phyloP scores from a whole-genome alignment of 2,797 vertebrate species.

The Tamandua tetradactyla region DNA sequence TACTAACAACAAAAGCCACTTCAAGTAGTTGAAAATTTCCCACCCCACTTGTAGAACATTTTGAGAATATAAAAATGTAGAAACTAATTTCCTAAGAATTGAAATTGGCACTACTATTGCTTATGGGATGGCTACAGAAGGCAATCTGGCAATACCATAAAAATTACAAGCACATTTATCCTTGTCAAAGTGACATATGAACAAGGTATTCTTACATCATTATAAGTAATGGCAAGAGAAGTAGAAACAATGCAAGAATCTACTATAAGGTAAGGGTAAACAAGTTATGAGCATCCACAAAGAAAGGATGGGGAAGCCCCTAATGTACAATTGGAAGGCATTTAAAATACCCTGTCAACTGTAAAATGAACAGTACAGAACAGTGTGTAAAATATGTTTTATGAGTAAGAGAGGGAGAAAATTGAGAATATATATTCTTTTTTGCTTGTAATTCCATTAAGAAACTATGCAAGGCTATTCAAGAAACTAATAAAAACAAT shows the following conservation, averaged over 20 bases:
- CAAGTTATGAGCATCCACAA: not conserved
- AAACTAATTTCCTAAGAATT: slow-evolving; percentile 41
- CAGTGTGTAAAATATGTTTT: not conserved
- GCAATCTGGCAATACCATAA: not conserved
- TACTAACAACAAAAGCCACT: slow-evolving; percentile 29
- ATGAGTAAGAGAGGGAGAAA: slow-evolving; percentile 19
- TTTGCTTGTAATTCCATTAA: slow-evolving; percentile 17
- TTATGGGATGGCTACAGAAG: not conserved
- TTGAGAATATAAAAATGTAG: slow-evolving; percentile 50
- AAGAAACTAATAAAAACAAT: not conserved
- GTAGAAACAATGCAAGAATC: not conserved
- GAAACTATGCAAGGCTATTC: not conserved
- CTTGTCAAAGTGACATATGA: slow-evolving; percentile 17
- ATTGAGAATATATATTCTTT: not conserved
- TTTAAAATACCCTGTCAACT: not conserved
- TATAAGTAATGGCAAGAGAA: not conserved
- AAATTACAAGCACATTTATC: slow-evolving; percentile 31
- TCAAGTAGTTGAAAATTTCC: slow-evolving; percentile 50
- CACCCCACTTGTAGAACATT: slow-evolving; percentile 6
- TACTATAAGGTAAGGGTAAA: not conserved
- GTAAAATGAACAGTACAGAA: not conserved
- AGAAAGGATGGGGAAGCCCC: not conserved
- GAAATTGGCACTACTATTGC: not conserved
- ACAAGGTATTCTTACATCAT: not conserved
- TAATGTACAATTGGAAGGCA: not conserved